A percentile compares a stretch with the other conserved stretches of the same genome.
Conservation (phyloP, 2,888 invertebrate species). For the Leptinotarsa haldemani region DNA sequence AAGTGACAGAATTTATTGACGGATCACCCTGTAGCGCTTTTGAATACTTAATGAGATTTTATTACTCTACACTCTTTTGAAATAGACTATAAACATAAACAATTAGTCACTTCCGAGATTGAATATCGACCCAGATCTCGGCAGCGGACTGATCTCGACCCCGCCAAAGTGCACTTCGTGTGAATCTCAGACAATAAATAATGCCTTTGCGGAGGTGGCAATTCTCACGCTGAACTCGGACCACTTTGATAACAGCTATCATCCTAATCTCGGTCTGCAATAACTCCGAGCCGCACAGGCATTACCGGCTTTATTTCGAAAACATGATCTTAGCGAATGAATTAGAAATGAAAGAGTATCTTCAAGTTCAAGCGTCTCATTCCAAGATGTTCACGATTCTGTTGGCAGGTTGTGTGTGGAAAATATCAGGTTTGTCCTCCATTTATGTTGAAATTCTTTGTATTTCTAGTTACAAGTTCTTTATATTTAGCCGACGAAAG, state of each 20-base stretch:
- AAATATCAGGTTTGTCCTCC: not conserved
- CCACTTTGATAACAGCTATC: constrained; percentile 16
- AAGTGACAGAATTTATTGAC: too few species aligned
- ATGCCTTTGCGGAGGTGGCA: constrained; percentile 14
- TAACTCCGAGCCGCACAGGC: constrained; percentile 13
- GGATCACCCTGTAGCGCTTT: too few species aligned
- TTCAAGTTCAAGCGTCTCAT: constrained; percentile 8
- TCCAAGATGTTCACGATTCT: constrained; percentile 5
- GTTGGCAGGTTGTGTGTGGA: not conserved
- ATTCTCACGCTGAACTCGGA: constrained; percentile 16
- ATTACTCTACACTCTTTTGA: too few species aligned
- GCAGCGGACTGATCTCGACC: not conserved
- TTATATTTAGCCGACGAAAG: too few species aligned
- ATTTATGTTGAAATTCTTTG: too few species aligned
- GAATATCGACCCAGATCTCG: constrained; percentile 12
- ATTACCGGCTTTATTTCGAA: constrained; percentile 15
- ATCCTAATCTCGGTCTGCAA: constrained; percentile 16
- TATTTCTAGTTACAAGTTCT: too few species aligned
- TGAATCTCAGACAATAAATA: constrained; percentile 17
- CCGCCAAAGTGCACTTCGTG: constrained; percentile 15
- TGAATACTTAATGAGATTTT: too few species aligned
- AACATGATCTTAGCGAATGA: constrained; percentile 18
- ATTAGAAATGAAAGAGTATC: constrained; percentile 17
- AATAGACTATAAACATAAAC: not conserved
- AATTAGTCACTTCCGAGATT: constrained; percentile 5